These are phyloP conservation scores for Pelobates fuscus DNA, from an alignment of 2,113 vertebrate species.

Conservation along the genomic window DNA sequence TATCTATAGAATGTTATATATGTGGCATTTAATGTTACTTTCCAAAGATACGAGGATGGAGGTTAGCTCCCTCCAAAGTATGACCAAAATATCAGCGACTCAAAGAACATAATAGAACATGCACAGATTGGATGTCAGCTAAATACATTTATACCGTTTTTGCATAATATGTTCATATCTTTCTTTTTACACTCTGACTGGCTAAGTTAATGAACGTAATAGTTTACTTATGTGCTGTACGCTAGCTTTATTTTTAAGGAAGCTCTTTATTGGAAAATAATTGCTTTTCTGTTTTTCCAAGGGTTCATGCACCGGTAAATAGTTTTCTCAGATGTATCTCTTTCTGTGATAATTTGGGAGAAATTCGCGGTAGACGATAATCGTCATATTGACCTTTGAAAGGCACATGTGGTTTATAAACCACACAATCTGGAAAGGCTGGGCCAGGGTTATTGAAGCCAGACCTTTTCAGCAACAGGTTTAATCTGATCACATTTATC, in stretches of 20 bases:
- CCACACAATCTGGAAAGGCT: neutral
- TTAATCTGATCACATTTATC: too few species aligned
- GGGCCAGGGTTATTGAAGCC: neutral
- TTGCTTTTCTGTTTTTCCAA: neutral
- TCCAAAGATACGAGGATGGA: too few species aligned
- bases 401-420: too few species aligned
- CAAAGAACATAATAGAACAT: too few species aligned
- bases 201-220: neutral
- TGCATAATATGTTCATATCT: too few species aligned
- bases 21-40: too few species aligned
- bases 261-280: constrained; percentile 6
- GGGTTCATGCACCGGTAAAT: neutral
- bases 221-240: neutral
- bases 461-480: neutral
- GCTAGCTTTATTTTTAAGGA: neutral
- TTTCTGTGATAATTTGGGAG: neutral
- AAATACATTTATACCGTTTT: too few species aligned
- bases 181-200: too few species aligned
- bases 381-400: neutral
- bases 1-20: too few species aligned
- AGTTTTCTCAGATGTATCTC: neutral
- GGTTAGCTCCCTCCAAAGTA: too few species aligned
- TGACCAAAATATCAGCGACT: too few species aligned
- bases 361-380: neutral
- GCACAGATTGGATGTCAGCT: too few species aligned